These are phyloP conservation scores for Lepeophtheirus salmonis DNA, from an alignment of 1,140 invertebrate genomes.

Conservation along the genomic window DNA sequence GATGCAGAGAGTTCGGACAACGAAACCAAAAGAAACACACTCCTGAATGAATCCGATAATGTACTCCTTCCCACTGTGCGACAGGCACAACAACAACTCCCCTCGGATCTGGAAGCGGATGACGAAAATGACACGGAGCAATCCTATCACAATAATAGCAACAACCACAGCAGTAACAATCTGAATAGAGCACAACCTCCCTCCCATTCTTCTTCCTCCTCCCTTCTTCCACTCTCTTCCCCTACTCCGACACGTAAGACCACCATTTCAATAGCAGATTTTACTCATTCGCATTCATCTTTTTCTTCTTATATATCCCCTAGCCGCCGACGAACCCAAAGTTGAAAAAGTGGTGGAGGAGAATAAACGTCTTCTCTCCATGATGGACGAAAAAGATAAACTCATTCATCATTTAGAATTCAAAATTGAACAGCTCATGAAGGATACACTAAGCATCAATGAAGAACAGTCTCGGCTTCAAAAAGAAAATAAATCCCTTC, in stretches of 20 bases:
- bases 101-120: constrained; percentile 42
- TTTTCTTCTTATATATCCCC: background rate
- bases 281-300: too few relatives aligned
- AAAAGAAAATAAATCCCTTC: background rate
- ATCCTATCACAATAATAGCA: background rate
- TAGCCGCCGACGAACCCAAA: constrained; percentile 27
- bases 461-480: background rate
- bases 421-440: constrained; percentile 7
- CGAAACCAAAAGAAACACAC: constrained; percentile 34
- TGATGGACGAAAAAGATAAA: constrained; percentile 36
- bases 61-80: background rate
- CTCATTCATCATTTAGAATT: constrained; percentile 34
- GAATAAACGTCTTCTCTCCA: constrained; percentile 33
- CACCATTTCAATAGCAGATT: too few relatives aligned
- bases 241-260: too few relatives aligned
- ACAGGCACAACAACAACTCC: constrained; percentile 21
- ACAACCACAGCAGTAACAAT: background rate
- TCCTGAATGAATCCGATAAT: constrained; percentile 32
- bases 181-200: too few relatives aligned
- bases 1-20: constrained; percentile 39
- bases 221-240: too few relatives aligned
- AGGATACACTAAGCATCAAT: background rate
- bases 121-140: constrained; percentile 38
- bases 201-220: too few relatives aligned
- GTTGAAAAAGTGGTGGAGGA: constrained; percentile 35